Percentiles rank a stretch among this genome's conserved stretches.
Conservation (phyloP, 2,797 vertebrate species). For the Gambusia yucatana region DNA sequence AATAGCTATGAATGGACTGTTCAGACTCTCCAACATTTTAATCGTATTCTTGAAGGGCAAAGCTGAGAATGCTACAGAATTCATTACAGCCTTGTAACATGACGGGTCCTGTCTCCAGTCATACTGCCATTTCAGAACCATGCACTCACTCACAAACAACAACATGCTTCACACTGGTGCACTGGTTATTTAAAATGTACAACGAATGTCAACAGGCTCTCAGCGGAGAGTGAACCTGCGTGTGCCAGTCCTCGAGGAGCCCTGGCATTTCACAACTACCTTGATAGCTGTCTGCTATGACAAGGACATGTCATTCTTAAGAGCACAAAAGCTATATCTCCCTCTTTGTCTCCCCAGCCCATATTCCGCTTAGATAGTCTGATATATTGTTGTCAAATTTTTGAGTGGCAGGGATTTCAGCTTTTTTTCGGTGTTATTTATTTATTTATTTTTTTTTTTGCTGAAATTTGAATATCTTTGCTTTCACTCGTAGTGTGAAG, state of each 20-base stretch:
- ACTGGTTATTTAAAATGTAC: constrained; percentile 56
- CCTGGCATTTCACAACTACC: constrained; percentile 62
- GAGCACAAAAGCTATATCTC: constrained; percentile 38
- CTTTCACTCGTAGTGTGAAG: constrained; percentile 21
- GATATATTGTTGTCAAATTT: constrained; percentile 32
- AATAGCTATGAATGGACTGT: background rate
- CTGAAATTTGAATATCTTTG: constrained; percentile 41
- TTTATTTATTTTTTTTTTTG: constrained; percentile 6
- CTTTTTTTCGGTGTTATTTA: background rate
- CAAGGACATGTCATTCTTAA: constrained; percentile 59
- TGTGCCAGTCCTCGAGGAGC: constrained; percentile 45
- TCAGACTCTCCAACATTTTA: constrained; percentile 12
- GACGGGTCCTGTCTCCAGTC: constrained; percentile 24
- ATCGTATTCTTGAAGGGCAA: constrained; percentile 25
- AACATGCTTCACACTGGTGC: constrained; percentile 49
- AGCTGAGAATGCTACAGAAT: constrained; percentile 31
- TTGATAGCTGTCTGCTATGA: constrained; percentile 47
- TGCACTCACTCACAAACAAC: constrained; percentile 39
- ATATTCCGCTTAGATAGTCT: constrained; percentile 31
- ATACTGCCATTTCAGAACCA: constrained; percentile 17
- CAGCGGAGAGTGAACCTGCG: constrained; percentile 29
- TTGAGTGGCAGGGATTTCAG: constrained; percentile 12
- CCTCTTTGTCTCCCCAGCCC: constrained; percentile 24
- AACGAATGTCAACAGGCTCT: constrained; percentile 55
- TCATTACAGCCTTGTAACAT: constrained; percentile 30